Evolutionary conservation across 64 coral and sea anemone species (phyloP), one percentile per base, ranked within the genome.

Genomic region (Montipora cactus): DNA sequence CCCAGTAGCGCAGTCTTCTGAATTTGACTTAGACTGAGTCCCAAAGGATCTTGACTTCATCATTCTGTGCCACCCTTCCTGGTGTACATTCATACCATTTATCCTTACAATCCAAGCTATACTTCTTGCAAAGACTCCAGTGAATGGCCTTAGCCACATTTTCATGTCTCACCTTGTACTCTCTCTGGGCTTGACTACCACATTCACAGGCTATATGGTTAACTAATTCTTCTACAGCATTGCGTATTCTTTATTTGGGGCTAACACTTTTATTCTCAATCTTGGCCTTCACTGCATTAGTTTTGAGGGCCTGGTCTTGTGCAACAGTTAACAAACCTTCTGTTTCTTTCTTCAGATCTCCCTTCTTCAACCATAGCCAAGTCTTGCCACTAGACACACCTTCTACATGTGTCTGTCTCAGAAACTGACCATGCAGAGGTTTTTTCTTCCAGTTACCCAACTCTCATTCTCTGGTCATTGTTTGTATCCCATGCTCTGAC

Each of bases 141-240:
- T 87, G 81, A 47, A 87, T 68, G 19, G 77, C 64, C 79, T 59
- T 87, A 18, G 50, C 91, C 4, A 93, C 74, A 37, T 18, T 59
- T n/a, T 89, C 73, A 61, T 89, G 49, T 78, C 87, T 87, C 1
- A 1, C 49, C 7, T 78, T 57, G 20, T 89, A 78, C 8, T 94
- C 67, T 75, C 8, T 82, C 78, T 94, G 78, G 53, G 87, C 77
- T 18, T 89, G 16, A 73, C 74, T 90, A 49, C 18, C 22, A 46
- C 74, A 94, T 76, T 94, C 93, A 94, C 77, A 89, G 59, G 84
- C 61, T 28, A 90, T 44, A 67, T 94, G 93, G 83, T 81, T 78
- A 23, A 78, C 57, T 46, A 62, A 47, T 67, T 88, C 84, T 8
- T 94, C 53, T 69, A 51, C 89, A 59, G 18, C 37, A 9, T 68